Evolutionary conservation across 2,888 invertebrate species (phyloP).

Genomic region (Tetrapedia diversipes): DNA sequence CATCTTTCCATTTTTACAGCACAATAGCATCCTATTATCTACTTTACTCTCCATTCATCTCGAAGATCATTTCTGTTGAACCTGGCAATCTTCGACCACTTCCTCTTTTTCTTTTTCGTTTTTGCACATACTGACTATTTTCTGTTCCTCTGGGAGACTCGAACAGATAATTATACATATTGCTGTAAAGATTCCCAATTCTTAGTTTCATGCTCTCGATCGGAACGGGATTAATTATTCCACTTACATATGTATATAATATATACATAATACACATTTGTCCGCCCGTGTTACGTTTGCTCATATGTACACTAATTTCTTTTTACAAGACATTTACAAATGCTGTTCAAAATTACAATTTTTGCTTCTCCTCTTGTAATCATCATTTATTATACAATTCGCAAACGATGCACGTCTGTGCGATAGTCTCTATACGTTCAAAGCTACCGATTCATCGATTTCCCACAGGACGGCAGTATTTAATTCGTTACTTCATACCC

Average conservation of each 20-base stretch:
- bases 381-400: constrained; percentile 39
- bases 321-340: constrained; percentile 48
- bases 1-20: not conserved
- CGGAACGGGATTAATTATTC: constrained; percentile 38
- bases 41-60: not conserved
- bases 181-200: constrained; percentile 27
- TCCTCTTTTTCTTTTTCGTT: not conserved
- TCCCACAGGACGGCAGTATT: constrained; percentile 64
- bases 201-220: constrained; percentile 43
- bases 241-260: constrained; percentile 20
- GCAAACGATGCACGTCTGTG: constrained; percentile 25
- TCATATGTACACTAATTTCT: constrained; percentile 50
- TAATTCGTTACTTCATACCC: constrained; percentile 46
- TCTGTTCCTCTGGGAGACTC: constrained; percentile 42
- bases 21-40: not conserved
- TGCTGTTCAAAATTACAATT: constrained; percentile 39
- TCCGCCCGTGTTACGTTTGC: not conserved
- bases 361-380: not conserved
- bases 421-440: constrained; percentile 6
- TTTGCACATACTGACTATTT: constrained; percentile 43
- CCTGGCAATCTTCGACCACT: constrained; percentile 28
- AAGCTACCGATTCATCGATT: constrained; percentile 20
- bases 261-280: constrained; percentile 41
- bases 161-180: constrained; percentile 27
- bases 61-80: constrained; percentile 20